These are phyloP conservation scores for Druceiella hillmani DNA, from an alignment of 2,888 invertebrate genomes.

Conservation along the genomic window DNA sequence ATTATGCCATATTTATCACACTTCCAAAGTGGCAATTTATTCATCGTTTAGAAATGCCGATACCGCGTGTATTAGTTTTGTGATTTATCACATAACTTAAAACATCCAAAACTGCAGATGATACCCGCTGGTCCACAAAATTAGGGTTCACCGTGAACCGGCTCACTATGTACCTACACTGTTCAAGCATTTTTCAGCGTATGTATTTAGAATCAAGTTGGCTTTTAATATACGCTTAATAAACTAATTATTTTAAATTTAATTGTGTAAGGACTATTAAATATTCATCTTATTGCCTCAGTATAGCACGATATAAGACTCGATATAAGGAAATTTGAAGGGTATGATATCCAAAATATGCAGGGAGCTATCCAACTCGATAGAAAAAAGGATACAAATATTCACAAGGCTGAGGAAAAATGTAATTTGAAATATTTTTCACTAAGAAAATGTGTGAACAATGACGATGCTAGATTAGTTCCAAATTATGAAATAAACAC, in stretches of 20 bases:
- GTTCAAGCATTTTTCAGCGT: too few species aligned
- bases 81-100: background rate
- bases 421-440: slow-evolving; percentile 2
- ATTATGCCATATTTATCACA: background rate
- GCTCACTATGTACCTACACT: slow-evolving; percentile 2
- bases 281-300: too few species aligned
- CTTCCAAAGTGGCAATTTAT: slow-evolving; percentile 1
- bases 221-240: too few species aligned
- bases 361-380: slow-evolving; percentile 3
- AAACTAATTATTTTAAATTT: too few species aligned
- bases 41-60: background rate
- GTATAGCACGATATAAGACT: background rate
- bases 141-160: background rate
- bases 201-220: too few species aligned
- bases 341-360: background rate
- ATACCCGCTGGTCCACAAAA: slow-evolving; percentile 1
- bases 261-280: too few species aligned
- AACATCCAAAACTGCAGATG: background rate
- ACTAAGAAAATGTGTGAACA: slow-evolving; percentile 3
- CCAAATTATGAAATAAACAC: too few species aligned
- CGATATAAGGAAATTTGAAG: slow-evolving; percentile 1
- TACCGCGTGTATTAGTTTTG: background rate
- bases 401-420: slow-evolving; percentile 3
- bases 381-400: background rate
- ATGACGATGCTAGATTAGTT: too few species aligned